phyloP scores from a whole-genome alignment of 2,113 vertebrate genomes.

The Tragulus kanchil region DNA sequence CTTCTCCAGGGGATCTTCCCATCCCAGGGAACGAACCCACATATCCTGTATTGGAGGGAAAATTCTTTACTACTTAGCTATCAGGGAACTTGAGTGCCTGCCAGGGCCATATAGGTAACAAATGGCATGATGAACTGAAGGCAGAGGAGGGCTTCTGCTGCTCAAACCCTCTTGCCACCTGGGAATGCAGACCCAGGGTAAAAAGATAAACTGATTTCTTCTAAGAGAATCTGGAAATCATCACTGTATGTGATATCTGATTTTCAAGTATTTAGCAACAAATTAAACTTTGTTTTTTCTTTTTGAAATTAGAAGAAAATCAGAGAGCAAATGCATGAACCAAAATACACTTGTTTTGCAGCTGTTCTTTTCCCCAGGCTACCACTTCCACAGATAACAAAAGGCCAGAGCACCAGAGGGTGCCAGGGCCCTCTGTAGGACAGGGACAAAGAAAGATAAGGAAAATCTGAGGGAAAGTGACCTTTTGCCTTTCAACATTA shows the following conservation, averaged over 20 bases:
- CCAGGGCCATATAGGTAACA: no score
- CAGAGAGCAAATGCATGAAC: neutral
- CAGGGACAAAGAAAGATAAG: neutral
- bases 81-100: neutral
- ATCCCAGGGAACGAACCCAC: neutral
- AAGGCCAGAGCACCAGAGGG: neutral
- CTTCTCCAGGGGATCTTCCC: neutral
- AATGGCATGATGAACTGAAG: neutral
- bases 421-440: neutral
- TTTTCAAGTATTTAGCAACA: neutral
- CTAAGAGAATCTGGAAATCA: neutral
- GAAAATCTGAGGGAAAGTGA: neutral
- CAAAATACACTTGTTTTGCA: neutral
- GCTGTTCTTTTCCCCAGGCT: neutral
- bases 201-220: neutral
- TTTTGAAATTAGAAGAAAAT: neutral
- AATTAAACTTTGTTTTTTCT: neutral
- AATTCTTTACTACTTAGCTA: neutral
- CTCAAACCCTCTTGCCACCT: neutral
- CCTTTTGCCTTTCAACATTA: neutral
- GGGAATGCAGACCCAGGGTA: neutral
- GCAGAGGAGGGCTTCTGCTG: no score
- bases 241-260: neutral
- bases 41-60: accelerated
- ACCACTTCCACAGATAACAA: neutral